Evolutionary conservation across 2,113 vertebrate species (phyloP).

Genomic region (Bagarius yarrelli): DNA sequence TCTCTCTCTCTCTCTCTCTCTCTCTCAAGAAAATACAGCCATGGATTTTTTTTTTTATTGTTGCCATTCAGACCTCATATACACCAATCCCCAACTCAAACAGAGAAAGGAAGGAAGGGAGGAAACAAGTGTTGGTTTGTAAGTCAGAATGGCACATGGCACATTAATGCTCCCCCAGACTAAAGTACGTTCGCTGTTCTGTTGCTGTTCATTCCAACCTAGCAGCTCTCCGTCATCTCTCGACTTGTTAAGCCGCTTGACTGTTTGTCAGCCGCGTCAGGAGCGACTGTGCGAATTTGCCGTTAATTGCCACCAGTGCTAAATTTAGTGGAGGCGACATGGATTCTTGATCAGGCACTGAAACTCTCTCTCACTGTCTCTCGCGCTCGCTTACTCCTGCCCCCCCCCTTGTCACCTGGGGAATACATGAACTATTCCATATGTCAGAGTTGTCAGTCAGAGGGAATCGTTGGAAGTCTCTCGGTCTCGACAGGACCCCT

Average conservation of each 20-base stretch:
- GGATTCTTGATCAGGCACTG: constrained; percentile 94
- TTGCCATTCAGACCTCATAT: constrained; percentile 8
- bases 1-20: background rate
- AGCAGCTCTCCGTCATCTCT: constrained; percentile 58
- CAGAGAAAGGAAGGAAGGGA: background rate
- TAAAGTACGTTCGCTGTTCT: background rate
- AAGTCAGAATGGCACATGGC: constrained; percentile 18
- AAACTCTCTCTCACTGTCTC: constrained; percentile 78
- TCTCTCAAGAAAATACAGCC: constrained; percentile 21
- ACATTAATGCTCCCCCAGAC: constrained; percentile 17
- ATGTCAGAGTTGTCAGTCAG: constrained; percentile 99
- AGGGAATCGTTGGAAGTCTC: constrained; percentile 88
- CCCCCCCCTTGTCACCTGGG: constrained; percentile 82
- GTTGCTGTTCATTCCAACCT: constrained; percentile 40
- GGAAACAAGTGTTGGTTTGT: constrained; percentile 8
- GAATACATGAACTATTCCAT: constrained; percentile 99
- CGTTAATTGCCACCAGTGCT: constrained; percentile 96
- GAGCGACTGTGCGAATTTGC: constrained; percentile 89
- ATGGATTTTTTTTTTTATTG: background rate
- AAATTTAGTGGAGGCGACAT: constrained; percentile 91
- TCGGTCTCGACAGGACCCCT: constrained; percentile 33
- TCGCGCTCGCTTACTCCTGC: constrained; percentile 82
- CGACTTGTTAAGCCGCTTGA: constrained; percentile 71
- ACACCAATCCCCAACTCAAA: background rate
- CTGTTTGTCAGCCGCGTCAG: constrained; percentile 91